Base-by-base conservation (phyloP, 2,113 vertebrate genomes). In the Barbus barbus region DNA sequence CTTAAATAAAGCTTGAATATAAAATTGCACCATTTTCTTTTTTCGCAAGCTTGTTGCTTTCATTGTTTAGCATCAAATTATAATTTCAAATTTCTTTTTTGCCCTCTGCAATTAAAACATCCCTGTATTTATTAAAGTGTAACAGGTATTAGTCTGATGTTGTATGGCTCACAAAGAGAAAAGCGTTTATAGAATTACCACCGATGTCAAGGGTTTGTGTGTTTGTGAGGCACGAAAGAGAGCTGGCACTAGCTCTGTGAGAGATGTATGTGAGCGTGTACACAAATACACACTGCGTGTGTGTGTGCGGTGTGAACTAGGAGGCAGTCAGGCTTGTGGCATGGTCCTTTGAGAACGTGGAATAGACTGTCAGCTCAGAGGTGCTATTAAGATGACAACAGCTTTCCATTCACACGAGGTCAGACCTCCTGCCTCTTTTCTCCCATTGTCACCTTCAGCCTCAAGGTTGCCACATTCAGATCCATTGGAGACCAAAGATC, bases 331-430 rank as follows among this genome's bases (percentile, higher is more conserved):
- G 26, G 46, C 67, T 83, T 28, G 48, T 88, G 83, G 74, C 77
- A 69, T 87, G 36, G 41, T 90, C 83, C 74, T 90, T 85, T 83
- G 61, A 89, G 84, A 92, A 78, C 53, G 89, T 72, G 26, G 78
- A 90, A 86, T 76, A 89, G 84, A 83, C 82, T 90, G 86, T 46
- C 72, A 86, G 84, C 87, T 93, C 87, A 44, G 87, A 93, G 90
- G 88, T 91, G 88, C 91, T 91, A 91, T 92, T 91, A 86, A 89
- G 86, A 89, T 89, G 88, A 91, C 84, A 88, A 88, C 76, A 89
- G 90, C 80, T 84, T 90, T 90, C 89, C 81, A 85, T 94, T 95
- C 90, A 91, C 89, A 86, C 20, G 38, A 86, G 77, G 85, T 94
- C 90, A 90, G 86, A 89, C 85, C 78, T 82, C 53, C 86, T 86